Percentiles rank a stretch among this genome's conserved stretches.
These are phyloP conservation scores for Poecilia velifera DNA, from an alignment of 2,797 vertebrate species.

Conservation along the genomic window DNA sequence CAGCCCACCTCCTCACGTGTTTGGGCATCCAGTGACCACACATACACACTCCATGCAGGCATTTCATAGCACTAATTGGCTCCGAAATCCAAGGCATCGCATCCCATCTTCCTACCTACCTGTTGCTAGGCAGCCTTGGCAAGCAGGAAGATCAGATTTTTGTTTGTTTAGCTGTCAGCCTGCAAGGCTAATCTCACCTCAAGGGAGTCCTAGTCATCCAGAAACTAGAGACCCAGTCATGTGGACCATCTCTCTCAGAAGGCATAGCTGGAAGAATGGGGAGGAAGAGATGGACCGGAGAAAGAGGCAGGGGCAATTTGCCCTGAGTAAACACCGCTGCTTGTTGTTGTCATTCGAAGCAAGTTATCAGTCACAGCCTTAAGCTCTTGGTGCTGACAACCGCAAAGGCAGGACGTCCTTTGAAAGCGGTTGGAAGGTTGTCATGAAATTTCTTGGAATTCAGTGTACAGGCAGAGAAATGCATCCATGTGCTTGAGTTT, in stretches of 20 bases:
- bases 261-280: constrained; percentile 33
- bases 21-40: constrained; percentile 40
- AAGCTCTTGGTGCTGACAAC: constrained; percentile 65
- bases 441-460: not conserved
- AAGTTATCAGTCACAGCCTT: constrained; percentile 75
- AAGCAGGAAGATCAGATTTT: constrained; percentile 56
- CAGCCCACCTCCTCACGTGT: constrained; percentile 31
- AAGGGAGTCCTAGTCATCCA: constrained; percentile 63
- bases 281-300: constrained; percentile 41
- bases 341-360: constrained; percentile 76
- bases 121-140: constrained; percentile 83
- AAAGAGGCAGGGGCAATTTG: constrained; percentile 80
- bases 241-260: constrained; percentile 58
- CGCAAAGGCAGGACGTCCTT: constrained; percentile 63
- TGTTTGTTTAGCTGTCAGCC: constrained; percentile 80
- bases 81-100: constrained; percentile 39
- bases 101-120: constrained; percentile 64
- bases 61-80: constrained; percentile 48
- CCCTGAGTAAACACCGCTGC: constrained; percentile 76
- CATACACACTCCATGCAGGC: constrained; percentile 37
- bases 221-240: constrained; percentile 67
- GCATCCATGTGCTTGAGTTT: constrained; percentile 6
- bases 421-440: constrained; percentile 41
- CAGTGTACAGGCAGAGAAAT: not conserved
- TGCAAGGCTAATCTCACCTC: constrained; percentile 71